Conservation (phyloP, 2,888 invertebrate genomes). For the Malacosoma neustria region DNA sequence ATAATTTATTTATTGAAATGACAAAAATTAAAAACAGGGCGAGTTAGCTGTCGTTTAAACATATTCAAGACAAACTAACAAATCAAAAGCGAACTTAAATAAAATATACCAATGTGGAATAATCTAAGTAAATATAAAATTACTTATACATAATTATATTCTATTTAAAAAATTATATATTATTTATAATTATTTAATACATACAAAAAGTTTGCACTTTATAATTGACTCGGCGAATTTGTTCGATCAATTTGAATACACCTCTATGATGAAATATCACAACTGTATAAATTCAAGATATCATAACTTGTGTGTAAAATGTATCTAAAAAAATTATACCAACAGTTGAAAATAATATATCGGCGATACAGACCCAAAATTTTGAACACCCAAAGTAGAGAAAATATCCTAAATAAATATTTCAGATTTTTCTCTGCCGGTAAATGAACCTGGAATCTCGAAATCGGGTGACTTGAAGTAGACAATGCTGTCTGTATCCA, state of each 20-base stretch:
- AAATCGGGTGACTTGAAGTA: too few species aligned
- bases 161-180: conserved; percentile 19
- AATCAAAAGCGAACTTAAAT: conserved; percentile 20
- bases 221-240: conserved; percentile 49
- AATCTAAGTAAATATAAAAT: conserved; percentile 34
- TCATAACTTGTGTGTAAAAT: too few species aligned
- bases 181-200: conserved; percentile 18
- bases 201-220: conserved; percentile 49
- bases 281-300: too few species aligned
- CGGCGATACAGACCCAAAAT: too few species aligned
- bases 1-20: conserved; percentile 12
- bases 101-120: conserved; percentile 20
- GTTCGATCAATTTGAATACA: neutral
- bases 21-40: conserved; percentile 14
- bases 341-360: too few species aligned
- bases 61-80: conserved; percentile 50
- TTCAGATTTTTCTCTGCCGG: too few species aligned
- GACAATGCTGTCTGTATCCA: too few species aligned
- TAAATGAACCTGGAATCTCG: too few species aligned
- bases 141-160: conserved; percentile 35
- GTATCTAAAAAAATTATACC: too few species aligned
- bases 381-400: too few species aligned
- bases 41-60: conserved; percentile 41
- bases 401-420: too few species aligned
- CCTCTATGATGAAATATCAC: too few species aligned